Evolutionary conservation across 2,113 vertebrate species (phyloP).

Genomic region (Pandion haliaetus): DNA sequence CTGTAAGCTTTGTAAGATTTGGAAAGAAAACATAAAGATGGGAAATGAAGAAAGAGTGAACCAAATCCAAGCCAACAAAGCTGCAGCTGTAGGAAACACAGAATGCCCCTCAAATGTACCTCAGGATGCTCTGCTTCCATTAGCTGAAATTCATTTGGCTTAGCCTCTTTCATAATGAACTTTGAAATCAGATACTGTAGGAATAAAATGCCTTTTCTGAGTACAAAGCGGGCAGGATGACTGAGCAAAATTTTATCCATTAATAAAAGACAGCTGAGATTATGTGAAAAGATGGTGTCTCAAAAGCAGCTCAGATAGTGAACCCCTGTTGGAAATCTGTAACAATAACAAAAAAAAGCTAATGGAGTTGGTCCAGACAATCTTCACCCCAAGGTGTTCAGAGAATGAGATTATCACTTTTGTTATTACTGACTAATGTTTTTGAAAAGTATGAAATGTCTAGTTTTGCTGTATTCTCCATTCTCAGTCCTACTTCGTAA

Average conservation of each 20-base stretch:
- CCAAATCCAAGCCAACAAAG: neutral
- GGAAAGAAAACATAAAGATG: neutral
- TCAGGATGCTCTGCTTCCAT: neutral
- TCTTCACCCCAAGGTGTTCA: neutral
- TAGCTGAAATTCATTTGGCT: constrained; percentile 8
- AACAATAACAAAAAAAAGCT: neutral
- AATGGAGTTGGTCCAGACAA: neutral
- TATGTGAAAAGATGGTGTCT: neutral
- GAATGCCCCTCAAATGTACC: neutral
- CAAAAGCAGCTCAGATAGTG: neutral
- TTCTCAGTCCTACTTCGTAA: neutral
- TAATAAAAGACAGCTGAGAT: neutral
- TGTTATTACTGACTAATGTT: neutral
- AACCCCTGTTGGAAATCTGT: neutral
- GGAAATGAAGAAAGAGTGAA: neutral
- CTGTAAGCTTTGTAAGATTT: neutral
- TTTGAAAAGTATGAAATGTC: neutral
- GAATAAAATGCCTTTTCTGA: constrained; percentile 5
- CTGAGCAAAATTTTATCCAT: neutral
- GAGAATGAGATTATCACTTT: neutral
- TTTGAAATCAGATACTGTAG: neutral
- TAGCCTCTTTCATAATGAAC: neutral
- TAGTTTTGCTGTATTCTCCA: neutral
- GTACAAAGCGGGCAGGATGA: neutral
- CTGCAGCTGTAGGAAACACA: neutral